Percentiles rank a stretch among this genome's conserved stretches.
phyloP scores from a whole-genome alignment of 2,888 invertebrate genomes.

The Leptarthrus brevirostris region DNA sequence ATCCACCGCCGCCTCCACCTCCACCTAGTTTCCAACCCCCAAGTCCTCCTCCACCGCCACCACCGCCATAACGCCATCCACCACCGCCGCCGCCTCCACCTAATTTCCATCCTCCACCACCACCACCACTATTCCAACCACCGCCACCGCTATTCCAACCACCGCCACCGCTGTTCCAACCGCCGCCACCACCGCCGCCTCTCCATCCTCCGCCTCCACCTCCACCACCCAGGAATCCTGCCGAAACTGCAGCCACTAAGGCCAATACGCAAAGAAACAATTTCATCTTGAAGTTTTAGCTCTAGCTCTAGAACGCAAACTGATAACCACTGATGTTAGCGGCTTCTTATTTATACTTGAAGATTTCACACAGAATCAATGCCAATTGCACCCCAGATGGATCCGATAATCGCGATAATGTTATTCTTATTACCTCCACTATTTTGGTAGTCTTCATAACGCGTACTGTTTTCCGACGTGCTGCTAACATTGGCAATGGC shows the following conservation, averaged over 20 bases:
- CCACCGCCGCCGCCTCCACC: constrained; percentile 10
- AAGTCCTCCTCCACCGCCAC: constrained; percentile 45
- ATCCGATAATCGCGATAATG: neutral
- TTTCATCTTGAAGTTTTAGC: constrained; percentile 30
- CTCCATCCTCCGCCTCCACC: constrained; percentile 24
- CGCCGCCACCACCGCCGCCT: constrained; percentile 11
- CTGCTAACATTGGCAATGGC: constrained; percentile 16
- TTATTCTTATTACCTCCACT: constrained; percentile 4
- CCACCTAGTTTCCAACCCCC: constrained; percentile 49
- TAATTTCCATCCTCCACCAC: constrained; percentile 4
- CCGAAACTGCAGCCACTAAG: constrained; percentile 37
- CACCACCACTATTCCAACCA: constrained; percentile 19
- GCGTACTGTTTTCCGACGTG: constrained; percentile 16
- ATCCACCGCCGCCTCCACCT: constrained; percentile 64
- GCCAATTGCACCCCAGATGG: constrained; percentile 30
- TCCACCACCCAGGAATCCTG: constrained; percentile 41
- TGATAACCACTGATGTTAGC: constrained; percentile 19
- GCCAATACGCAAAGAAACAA: constrained; percentile 38
- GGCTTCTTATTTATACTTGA: constrained; percentile 34
- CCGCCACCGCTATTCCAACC: constrained; percentile 26
- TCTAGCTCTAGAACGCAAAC: constrained; percentile 33
- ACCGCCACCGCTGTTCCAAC: neutral
- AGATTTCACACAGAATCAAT: constrained; percentile 38
- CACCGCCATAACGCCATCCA: neutral
- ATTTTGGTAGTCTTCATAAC: constrained; percentile 11